Base-by-base conservation (phyloP, 2,888 invertebrate genomes). In the Galerucella pusilla region DNA sequence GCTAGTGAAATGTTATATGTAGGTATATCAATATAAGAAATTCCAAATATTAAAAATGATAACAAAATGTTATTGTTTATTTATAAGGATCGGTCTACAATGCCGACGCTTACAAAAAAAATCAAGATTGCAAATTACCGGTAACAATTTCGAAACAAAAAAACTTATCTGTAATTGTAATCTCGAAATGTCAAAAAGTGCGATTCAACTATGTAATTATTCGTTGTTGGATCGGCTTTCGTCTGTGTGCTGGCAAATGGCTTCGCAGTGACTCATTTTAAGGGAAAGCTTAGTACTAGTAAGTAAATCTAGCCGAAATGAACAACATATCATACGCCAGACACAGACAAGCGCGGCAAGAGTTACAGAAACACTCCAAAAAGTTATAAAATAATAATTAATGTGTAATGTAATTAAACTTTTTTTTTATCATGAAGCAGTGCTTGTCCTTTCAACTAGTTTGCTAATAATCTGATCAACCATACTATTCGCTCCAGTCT, bases 251-350 rank as follows among this genome's bases (percentile, higher is more conserved):
- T 81, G 80, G 83, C 82, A 83, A 82, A 82, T 84, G 73, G 73
- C 68, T 74, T 74, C 45, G 73, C 73, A 65, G 63, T 64, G 70
- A 57, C 52, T 46, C 65, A 63, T 66, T 70, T 74, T 70, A 63
- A 46, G 65, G 57, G 63, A 60, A 46, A 73, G 61, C 67, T 68
- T 68, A 74, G 28, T 68, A 64, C 49, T 68, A 72, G 65, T 66
- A 68, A 61, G 49, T 45, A 52, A 69, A 69, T 25, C 49, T 49
- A 70, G 66, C 72, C 63, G 70, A 66, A 63, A 76, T 71, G 71
- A 79, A 78, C 84, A 84, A 87, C 87, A 87, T 87, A 87, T 87
- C 86, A 85, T 83, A 81, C 84, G 85, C 87, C 86, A 85, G 84
- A 84, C 86, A 84, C 84, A 85, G 85, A 84, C 84, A 42, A 82